Evolutionary conservation across 2,888 invertebrate genomes (phyloP), one percentile per base, ranked within the genome.

Genomic region (Schizaphis graminum): DNA sequence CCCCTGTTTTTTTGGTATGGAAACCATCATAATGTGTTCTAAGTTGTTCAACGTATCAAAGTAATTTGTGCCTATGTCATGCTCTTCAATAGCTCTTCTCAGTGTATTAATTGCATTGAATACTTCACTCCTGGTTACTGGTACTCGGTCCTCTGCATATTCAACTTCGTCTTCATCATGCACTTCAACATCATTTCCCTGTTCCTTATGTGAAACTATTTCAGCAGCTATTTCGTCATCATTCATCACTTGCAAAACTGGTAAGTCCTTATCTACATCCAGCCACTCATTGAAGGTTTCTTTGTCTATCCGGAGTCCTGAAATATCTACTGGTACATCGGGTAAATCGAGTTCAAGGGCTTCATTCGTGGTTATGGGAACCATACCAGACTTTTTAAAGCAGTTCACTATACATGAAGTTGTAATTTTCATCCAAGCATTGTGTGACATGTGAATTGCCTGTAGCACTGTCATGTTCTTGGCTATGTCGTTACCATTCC

Each of bases 241-340:
- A 49, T 91, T 77, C 91, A 91, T 91, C 47, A 77, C 77, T 28
- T 91, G 91, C 47, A 47, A 91, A 77, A 91, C 91, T 91, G 49
- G 84, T 77, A 91, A 91, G 49, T 77, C 91, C 61, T 91, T 77
- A 91, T 91, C 91, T 28, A 77, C 47, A 28, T 61, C 53, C 35
- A 91, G 26, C 91, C 67, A 91, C 35, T 91, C 91, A 61, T 61
- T 57, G 47, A 91, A 91, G 85, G 85, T 85, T 85, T 85, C 85
- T 85, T 16, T 85, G 85, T 44, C 85, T 44, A 85, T 85, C 21
- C 24, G 85, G 85, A 85, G 44, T 44, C 85, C 85, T 47, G 85
- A 85, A 85, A 85, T 26, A 11, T 85, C 26, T 85, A 85, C 85
- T 85, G 85, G 61, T 91, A 49, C 91, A 91, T 91, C 91, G 47